Evolutionary conservation across 2,113 vertebrate genomes (phyloP), one percentile per base, ranked within the genome.

Genomic region (Percopsis transmontana): DNA sequence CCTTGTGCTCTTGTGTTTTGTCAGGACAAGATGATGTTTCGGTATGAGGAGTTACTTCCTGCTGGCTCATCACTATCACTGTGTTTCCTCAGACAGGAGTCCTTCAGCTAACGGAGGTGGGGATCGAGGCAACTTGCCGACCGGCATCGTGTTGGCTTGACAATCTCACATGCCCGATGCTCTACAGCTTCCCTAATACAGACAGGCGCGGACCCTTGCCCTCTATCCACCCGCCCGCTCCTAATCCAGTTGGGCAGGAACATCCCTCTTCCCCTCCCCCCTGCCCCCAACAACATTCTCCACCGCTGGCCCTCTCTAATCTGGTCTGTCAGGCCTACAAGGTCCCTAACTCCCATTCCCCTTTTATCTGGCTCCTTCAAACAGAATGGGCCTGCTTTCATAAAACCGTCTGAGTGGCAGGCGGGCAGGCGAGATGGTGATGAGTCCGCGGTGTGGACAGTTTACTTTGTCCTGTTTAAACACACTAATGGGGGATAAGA

Each of bases 341-440:
- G 83, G 80, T 77, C 76, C 51, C 56, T 73, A 76, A 74, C 76
- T 70, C 55, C 71, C 39, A 67, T 67, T 74, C 66, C 55, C 65
- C 84, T 93, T 92, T 93, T 82, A 93, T 93, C 88, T 79, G 57
- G 74, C 68, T 69, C 80, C 91, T 89, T 92, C 91, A 93, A 92
- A 92, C 85, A 80, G 83, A 88, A 91, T 92, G 80, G 76, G 72
- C 42, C 67, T 47, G 81, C 91, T 92, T 93, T 92, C 83, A 91
- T 87, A 86, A 81, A 27, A 54, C 70, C 1, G 60, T 41, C 38
- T 90, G 90, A 92, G 85, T 92, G 91, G 89, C 88, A 81, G 83
- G 69, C 56, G 24, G 33, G 56, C 71, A 58, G 75, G 80, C 76
- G 66, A 75, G 79, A 67, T 55, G 64, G 67, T 77, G 73, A 81